Evolutionary conservation across 2,797 vertebrate species (phyloP).

Genomic region (Chelonia mydas): DNA sequence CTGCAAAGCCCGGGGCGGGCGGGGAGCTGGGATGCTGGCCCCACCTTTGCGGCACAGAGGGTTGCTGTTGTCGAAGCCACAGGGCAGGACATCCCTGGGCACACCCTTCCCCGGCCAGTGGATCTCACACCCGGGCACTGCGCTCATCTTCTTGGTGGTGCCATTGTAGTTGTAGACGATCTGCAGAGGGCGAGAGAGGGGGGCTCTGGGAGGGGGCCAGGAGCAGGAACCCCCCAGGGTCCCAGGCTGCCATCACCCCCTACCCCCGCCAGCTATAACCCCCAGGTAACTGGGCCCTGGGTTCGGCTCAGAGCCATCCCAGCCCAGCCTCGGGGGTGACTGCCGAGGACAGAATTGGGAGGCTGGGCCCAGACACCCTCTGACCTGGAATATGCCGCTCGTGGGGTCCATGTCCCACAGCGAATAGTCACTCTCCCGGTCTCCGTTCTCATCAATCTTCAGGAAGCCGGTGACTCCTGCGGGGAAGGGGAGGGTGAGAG

Average conservation of each 20-base stretch:
- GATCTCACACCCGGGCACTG: constrained; percentile 76
- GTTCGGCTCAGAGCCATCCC: not conserved
- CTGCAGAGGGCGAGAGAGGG: constrained; percentile 65
- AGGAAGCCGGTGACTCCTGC: constrained; percentile 91
- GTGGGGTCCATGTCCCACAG: constrained; percentile 91
- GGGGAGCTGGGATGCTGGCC: rapidly evolving
- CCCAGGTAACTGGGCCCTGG: not conserved
- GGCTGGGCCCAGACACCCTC: rapidly evolving
- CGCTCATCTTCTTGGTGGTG: constrained; percentile 84
- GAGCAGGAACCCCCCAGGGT: not conserved
- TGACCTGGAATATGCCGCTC: constrained; percentile 88
- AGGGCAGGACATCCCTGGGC: constrained; percentile 87
- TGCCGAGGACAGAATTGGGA: rapidly evolving
- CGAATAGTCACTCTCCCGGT: constrained; percentile 92
- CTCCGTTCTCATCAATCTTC: constrained; percentile 92
- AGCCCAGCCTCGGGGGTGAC: not conserved
- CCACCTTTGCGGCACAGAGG: constrained; percentile 86
- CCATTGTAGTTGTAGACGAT: constrained; percentile 89
- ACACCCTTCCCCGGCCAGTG: constrained; percentile 85
- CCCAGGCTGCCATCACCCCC: not conserved
- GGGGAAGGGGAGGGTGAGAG: not conserved
- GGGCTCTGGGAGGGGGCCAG: not conserved
- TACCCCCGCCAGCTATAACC: not conserved
- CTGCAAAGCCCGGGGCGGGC: no score
- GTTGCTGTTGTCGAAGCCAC: constrained; percentile 90